Evolutionary conservation across 2,113 vertebrate species (phyloP).

Genomic region (Gymnogyps californianus): DNA sequence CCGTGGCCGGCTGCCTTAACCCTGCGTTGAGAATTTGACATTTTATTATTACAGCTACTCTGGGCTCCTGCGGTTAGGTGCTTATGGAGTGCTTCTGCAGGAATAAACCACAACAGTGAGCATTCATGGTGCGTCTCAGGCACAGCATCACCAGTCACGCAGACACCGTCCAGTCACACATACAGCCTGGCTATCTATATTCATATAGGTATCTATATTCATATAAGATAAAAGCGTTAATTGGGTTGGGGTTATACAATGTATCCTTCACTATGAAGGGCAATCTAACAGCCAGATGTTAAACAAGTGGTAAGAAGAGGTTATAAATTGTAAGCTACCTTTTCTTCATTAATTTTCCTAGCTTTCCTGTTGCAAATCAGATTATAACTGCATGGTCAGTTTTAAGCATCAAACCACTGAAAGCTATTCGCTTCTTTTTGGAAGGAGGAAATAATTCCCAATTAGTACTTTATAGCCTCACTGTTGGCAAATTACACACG

Average conservation of each 20-base stretch:
- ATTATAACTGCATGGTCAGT: neutral
- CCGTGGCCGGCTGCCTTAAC: neutral
- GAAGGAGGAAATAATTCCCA: neutral
- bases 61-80: neutral
- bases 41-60: neutral
- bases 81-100: neutral
- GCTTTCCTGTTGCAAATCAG: neutral
- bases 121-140: fast-evolving
- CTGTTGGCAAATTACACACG: neutral
- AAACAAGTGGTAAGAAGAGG: neutral
- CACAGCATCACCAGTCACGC: neutral
- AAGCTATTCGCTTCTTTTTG: neutral
- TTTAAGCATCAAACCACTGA: neutral
- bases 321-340: neutral
- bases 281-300: neutral
- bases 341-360: neutral
- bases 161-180: neutral
- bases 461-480: neutral
- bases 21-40: neutral
- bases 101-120: neutral
- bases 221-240: neutral
- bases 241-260: neutral
- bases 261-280: neutral
- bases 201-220: no score
- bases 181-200: neutral